Base-by-base conservation (phyloP, 2,797 vertebrate genomes). In the Megaceryle alcyon region DNA sequence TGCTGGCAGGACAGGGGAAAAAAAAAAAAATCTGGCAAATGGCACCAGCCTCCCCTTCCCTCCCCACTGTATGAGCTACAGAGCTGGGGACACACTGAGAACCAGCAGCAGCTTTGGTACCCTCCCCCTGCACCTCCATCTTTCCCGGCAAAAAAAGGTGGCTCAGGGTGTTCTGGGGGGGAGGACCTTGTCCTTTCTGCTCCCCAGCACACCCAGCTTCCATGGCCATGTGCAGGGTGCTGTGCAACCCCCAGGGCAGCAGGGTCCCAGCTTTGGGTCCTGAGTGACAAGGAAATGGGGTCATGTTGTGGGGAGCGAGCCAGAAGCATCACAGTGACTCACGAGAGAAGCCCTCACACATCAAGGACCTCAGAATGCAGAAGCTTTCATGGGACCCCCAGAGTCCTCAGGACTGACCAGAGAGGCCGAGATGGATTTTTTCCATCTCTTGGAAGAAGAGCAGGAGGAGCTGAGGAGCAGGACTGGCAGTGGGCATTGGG, bases 301-400 rank as follows among this genome's bases (percentile, higher is more conserved):
- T 1, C 8, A 19, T 4, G 25, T 3, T 4, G 14, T 4, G 31
- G 37, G 44, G 3, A 26, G 31, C 0, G 2, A 88, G 57, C 25
- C 73, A 78, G 35, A 41, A 91, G 37, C 0, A 0, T 23, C 37
- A 13, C 1, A 5, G 44, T 10, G 29, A 15, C 77, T 44, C 1
- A 0, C 0, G 5, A 48, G 54, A 66, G 31, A 17, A 26, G 64
- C 2, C n/a, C 39, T 76, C 63, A 16, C 1, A 0, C 1, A 2
- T 8, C 43, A 65, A 39, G 20, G 70, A 26, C 43, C 19, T 18
- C 73, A 60, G 48, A 18, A 11, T 0, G 18, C 3, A 16, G 29
- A 59, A 65, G 31, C 2, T 73, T 49, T 1, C 6, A 1, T 2
- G 33, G 68, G 44, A 60, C 11, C 14, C 61, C n/a, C 43, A 21